These are phyloP conservation scores for Nasonia longicornis DNA, from an alignment of 1,140 invertebrate species.

Conservation along the genomic window DNA sequence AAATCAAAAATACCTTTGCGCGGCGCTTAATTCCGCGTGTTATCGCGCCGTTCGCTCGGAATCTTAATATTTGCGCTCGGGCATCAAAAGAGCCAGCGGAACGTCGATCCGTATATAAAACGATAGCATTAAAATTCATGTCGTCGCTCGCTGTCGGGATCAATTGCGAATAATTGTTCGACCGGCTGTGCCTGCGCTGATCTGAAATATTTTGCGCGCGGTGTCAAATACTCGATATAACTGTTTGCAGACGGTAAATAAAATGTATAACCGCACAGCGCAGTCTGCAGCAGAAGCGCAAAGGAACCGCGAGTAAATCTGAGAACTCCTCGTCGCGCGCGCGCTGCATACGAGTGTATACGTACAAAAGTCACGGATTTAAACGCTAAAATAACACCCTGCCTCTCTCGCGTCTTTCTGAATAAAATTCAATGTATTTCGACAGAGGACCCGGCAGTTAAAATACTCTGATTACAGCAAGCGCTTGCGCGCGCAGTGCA, in stretches of 20 bases:
- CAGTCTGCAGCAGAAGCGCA: neutral
- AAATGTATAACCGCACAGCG: neutral
- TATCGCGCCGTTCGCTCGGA: neutral
- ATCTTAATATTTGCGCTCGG: neutral
- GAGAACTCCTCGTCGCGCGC: neutral
- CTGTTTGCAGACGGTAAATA: too few species aligned
- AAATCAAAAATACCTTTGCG: conserved; percentile 36
- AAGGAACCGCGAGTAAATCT: conserved; percentile 15
- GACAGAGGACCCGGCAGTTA: conserved; percentile 22
- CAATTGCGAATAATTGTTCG: too few species aligned
- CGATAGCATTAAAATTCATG: neutral
- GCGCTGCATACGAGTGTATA: too few species aligned
- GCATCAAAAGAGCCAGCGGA: neutral
- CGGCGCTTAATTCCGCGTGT: neutral
- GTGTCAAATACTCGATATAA: neutral
- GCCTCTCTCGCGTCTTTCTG: neutral
- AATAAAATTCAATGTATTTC: conserved; percentile 40
- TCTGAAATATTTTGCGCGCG: neutral
- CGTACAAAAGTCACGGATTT: conserved; percentile 32
- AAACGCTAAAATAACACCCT: conserved; percentile 26
- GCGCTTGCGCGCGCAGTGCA: neutral
- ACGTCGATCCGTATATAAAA: neutral
- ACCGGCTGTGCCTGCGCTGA: too few species aligned
- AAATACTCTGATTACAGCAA: conserved; percentile 43
- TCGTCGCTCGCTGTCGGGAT: too few species aligned